Percentiles rank a stretch among this genome's conserved stretches.
These are phyloP conservation scores for Diplodus sargus DNA, from an alignment of 2,797 vertebrate genomes.

Conservation along the genomic window DNA sequence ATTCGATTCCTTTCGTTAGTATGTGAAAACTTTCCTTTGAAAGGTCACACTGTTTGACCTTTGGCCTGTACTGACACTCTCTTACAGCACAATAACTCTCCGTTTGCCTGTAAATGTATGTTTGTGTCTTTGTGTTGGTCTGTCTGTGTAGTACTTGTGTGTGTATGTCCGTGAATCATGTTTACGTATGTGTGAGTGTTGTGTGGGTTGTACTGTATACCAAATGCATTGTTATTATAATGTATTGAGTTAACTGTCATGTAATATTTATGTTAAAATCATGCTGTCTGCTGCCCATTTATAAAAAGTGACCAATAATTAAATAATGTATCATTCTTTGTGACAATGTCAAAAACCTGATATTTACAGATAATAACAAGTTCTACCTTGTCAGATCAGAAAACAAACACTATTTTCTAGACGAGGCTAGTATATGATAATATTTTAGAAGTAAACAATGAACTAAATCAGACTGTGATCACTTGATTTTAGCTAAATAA, in stretches of 20 bases:
- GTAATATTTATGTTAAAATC: background rate
- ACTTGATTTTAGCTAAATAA: background rate
- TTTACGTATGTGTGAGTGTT: conserved; percentile 39
- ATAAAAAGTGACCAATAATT: background rate
- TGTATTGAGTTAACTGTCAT: conserved; percentile 2
- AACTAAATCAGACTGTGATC: background rate
- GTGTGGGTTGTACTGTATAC: background rate
- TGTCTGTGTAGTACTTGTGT: conserved; percentile 29
- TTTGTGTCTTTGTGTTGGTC: conserved; percentile 57
- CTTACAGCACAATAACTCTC: conserved; percentile 59
- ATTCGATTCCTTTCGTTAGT: conserved; percentile 49
- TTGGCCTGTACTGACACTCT: conserved; percentile 70
- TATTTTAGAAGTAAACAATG: background rate
- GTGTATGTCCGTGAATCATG: conserved; percentile 27
- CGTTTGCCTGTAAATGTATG: conserved; percentile 67
- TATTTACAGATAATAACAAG: background rate
- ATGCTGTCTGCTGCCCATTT: background rate
- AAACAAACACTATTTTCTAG: no score
- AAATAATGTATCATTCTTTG: background rate
- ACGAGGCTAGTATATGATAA: background rate
- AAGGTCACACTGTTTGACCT: conserved; percentile 64
- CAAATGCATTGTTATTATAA: background rate
- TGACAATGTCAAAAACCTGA: background rate
- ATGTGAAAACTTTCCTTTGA: conserved; percentile 47
- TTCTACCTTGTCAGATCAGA: background rate